Percentiles rank a stretch among this genome's conserved stretches.
Conservation (phyloP, 2,888 invertebrate genomes). For the Drosophila macrospina region DNA sequence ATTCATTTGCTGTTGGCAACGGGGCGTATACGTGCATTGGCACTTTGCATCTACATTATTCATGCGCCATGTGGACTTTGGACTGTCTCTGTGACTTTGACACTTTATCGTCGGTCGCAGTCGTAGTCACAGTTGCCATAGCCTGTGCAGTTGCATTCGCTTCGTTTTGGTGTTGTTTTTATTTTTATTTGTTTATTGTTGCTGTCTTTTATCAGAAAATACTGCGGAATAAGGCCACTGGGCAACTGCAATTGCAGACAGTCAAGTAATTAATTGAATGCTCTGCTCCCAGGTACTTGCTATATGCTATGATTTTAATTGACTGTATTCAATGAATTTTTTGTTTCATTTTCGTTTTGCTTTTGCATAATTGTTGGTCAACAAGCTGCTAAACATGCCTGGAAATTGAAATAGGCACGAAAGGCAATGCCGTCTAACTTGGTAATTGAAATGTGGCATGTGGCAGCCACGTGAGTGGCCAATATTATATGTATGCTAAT, state of each 20-base stretch:
- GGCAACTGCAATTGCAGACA: conserved; percentile 34
- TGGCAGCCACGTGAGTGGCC: conserved; percentile 73
- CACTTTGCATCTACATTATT: conserved; percentile 42
- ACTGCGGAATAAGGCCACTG: conserved; percentile 44
- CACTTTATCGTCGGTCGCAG: conserved; percentile 38
- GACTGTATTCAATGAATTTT: conserved; percentile 24
- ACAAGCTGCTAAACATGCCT: conserved; percentile 39
- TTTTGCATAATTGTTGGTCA: conserved; percentile 47
- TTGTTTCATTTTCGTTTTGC: too few species aligned
- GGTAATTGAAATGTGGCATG: conserved; percentile 72
- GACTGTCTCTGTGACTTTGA: conserved; percentile 17
- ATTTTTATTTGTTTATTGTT: conserved; percentile 28
- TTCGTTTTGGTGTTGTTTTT: conserved; percentile 2
- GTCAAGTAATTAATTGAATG: conserved; percentile 2
- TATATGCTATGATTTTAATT: conserved; percentile 15
- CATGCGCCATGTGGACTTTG: conserved; percentile 72
- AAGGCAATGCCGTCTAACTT: conserved; percentile 33
- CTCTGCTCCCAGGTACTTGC: neutral
- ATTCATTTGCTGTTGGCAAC: conserved; percentile 22
- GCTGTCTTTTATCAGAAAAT: conserved; percentile 47
- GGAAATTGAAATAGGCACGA: conserved; percentile 43
- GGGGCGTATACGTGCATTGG: conserved; percentile 45
- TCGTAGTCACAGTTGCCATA: conserved; percentile 20
- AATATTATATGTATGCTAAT: conserved; percentile 7
- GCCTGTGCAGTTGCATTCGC: conserved; percentile 10